These are phyloP conservation scores for Stenodera caucasica DNA, from an alignment of 2,888 invertebrate genomes.

Conservation along the genomic window DNA sequence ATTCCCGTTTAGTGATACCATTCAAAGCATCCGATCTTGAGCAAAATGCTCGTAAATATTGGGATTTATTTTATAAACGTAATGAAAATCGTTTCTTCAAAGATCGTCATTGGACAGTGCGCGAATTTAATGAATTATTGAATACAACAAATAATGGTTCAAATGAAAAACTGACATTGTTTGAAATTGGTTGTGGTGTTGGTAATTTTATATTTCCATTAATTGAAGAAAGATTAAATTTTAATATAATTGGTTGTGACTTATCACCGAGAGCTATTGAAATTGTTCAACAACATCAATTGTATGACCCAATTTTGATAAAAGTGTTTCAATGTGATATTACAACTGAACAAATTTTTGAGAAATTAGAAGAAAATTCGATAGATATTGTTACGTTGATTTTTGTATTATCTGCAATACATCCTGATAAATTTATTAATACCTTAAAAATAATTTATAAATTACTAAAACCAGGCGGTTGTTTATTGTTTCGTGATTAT, in stretches of 20 bases:
- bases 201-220: conserved; percentile 96
- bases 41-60: conserved; percentile 80
- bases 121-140: conserved; percentile 73
- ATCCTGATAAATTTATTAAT: conserved; percentile 76
- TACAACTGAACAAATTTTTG: conserved; percentile 68
- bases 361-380: conserved; percentile 56
- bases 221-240: conserved; percentile 73
- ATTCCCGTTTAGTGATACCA: conserved; percentile 68
- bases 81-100: conserved; percentile 93
- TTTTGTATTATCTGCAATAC: conserved; percentile 93
- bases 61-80: conserved; percentile 96
- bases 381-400: conserved; percentile 87
- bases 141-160: conserved; percentile 37
- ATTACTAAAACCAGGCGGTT: conserved; percentile 73
- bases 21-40: conserved; percentile 79
- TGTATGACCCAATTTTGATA: conserved; percentile 68
- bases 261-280: conserved; percentile 89
- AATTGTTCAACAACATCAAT: conserved; percentile 71
- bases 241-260: conserved; percentile 86
- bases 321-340: conserved; percentile 85
- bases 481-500: conserved; percentile 89
- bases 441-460: conserved; percentile 67
- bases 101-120: conserved; percentile 94
- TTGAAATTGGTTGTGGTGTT: conserved; percentile 95
- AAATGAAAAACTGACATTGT: conserved; percentile 55